Percentiles rank a stretch among this genome's conserved stretches.
These are phyloP conservation scores for Drosophila melanosoma DNA, from an alignment of 2,888 invertebrate genomes.

Conservation along the genomic window DNA sequence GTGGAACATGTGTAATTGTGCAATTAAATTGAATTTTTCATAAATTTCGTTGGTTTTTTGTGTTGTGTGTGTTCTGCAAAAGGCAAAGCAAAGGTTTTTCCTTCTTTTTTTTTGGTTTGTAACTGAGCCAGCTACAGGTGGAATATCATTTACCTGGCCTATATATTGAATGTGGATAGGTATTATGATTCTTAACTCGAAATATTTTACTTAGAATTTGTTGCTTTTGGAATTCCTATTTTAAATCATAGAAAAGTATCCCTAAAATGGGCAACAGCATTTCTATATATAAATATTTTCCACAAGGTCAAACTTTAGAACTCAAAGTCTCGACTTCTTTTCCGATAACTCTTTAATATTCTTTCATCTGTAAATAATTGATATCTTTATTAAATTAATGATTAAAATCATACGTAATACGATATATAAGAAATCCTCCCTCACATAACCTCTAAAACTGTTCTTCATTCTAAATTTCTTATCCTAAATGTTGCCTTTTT, in stretches of 20 bases:
- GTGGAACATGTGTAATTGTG: constrained; percentile 82
- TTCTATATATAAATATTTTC: not conserved
- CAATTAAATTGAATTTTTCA: constrained; percentile 85
- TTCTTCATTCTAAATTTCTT: not conserved
- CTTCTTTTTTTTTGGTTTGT: constrained; percentile 7
- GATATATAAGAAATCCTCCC: not conserved
- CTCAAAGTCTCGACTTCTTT: not conserved
- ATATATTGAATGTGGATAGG: not conserved
- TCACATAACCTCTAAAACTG: not conserved
- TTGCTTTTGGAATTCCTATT: not conserved
- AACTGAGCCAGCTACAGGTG: constrained; percentile 49
- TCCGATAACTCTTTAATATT: too few relatives aligned
- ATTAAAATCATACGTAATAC: too few relatives aligned
- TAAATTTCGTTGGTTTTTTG: constrained; percentile 67
- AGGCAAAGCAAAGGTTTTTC: constrained; percentile 40
- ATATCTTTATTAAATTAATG: too few relatives aligned
- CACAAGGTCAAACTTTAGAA: not conserved
- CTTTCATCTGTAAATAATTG: too few relatives aligned
- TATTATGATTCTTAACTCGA: not conserved
- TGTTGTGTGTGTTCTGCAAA: constrained; percentile 34
- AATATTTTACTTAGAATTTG: not conserved
- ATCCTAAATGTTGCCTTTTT: not conserved
- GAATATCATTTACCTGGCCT: constrained; percentile 49
- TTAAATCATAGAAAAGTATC: not conserved
- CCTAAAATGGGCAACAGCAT: not conserved